Evolutionary conservation across 2,888 invertebrate genomes (phyloP), one percentile per base, ranked within the genome.

Genomic region (Drosophila planitibia): DNA sequence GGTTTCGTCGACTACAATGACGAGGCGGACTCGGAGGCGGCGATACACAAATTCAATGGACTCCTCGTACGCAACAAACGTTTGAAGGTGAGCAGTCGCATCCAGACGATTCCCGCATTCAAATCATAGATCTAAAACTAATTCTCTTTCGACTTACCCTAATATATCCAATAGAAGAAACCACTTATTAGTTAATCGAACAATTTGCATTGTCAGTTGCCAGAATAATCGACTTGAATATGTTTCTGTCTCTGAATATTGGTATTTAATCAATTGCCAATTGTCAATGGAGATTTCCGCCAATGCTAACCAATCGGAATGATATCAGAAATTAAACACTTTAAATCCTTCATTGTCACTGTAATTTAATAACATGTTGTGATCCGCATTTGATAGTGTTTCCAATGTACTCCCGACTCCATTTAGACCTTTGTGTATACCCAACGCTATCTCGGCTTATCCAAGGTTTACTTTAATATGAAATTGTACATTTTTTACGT

Each of bases 1-100:
- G 99, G 98, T 19, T 99, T 99, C 94, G 98, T 98, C 25, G 98
- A 98, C 93, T 98, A 97, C 93, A 95, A 96, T 64, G 95, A 96
- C 63, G 96, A 97, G 74, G 96, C 96, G 89, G 97, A 98, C 94
- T 98, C 98, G 19, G 94, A 96, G 60, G 95, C 96, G 79, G 98
- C 99, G 41, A 98, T 98, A 82, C 95, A 96, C 83, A 96, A 96
- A 55, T 95, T 98, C 87, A 98, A 98, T 93, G 98, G 98, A n/a
- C 95, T 96, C 77, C 96, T 96, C 93, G 95, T 98, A 84, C 97
- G 98, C 93, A 97, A 98, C 94, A 99, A 99, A 94, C 95, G 97
- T 87, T 95, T 99, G 93, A 98, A 98, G 95, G 97, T 97, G 84
- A 78, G 89, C 76, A n/a, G 2, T 22, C 22, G 19, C 30, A 22